Evolutionary conservation across 2,113 vertebrate species (phyloP).

Genomic region (Lutjanus erythropterus): DNA sequence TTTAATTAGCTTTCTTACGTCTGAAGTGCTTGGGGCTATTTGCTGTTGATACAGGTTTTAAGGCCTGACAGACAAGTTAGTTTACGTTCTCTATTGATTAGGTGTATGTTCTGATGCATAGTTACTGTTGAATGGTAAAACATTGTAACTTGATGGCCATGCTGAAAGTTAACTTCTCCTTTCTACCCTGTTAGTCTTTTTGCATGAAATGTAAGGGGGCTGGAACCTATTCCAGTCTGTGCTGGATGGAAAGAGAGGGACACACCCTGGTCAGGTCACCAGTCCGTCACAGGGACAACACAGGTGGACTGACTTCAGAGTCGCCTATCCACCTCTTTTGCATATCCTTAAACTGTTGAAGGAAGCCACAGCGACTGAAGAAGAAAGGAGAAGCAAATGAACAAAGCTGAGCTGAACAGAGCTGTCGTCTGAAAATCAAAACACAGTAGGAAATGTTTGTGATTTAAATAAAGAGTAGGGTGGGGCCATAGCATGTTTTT

Average conservation of each 20-base stretch:
- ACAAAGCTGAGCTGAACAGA: neutral
- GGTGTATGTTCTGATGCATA: neutral
- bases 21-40: conserved; percentile 5
- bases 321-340: conserved; percentile 34
- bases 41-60: conserved; percentile 8
- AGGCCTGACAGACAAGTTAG: conserved; percentile 12
- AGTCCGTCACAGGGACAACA: conserved; percentile 1
- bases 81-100: conserved; percentile 11
- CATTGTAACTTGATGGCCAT: neutral
- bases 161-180: neutral
- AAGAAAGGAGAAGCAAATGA: neutral
- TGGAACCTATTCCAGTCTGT: conserved; percentile 10
- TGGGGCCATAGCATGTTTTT: neutral
- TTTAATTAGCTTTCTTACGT: neutral
- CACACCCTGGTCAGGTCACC: conserved; percentile 44
- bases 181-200: conserved; percentile 7
- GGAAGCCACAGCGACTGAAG: neutral
- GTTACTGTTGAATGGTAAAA: neutral
- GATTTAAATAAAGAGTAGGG: conserved; percentile 34
- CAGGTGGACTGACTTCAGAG: conserved; percentile 18
- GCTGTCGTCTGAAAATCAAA: neutral
- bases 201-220: neutral
- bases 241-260: conserved; percentile 19
- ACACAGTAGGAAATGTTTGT: conserved; percentile 30
- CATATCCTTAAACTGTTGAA: conserved; percentile 39